Evolutionary conservation across 2,888 invertebrate genomes (phyloP).

Genomic region (Chrysodeixis includens): DNA sequence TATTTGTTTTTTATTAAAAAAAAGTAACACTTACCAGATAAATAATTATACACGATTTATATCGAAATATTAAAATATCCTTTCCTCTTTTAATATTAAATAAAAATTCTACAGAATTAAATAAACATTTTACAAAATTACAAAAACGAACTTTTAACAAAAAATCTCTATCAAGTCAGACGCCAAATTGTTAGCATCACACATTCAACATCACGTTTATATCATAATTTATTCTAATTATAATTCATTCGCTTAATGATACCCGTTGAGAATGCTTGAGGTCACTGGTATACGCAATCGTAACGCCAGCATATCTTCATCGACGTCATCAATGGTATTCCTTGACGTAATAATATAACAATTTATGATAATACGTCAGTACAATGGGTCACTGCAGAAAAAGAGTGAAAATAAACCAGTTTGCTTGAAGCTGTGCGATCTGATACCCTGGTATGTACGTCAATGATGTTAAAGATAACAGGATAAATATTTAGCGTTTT

Average conservation of each 20-base stretch:
- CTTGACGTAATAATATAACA: slow-evolving; percentile 24
- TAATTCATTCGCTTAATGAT: background rate
- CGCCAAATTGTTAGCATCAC: slow-evolving; percentile 10
- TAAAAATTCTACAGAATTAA: too few relatives aligned
- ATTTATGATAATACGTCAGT: slow-evolving; percentile 23
- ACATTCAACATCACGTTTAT: slow-evolving; percentile 12
- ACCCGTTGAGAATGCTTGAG: slow-evolving; percentile 18
- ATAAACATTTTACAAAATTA: too few relatives aligned
- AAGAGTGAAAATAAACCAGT: slow-evolving; percentile 30
- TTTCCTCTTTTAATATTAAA: too few relatives aligned
- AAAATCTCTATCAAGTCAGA: background rate
- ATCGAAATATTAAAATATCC: too few relatives aligned
- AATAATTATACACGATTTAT: too few relatives aligned
- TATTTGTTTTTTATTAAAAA: too few relatives aligned
- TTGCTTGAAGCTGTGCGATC: slow-evolving; percentile 4
- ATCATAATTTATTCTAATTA: slow-evolving; percentile 1
- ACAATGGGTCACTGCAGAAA: slow-evolving; percentile 16
- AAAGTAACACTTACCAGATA: too few relatives aligned
- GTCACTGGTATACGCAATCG: slow-evolving; percentile 23
- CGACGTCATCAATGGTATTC: slow-evolving; percentile 26
- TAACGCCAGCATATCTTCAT: slow-evolving; percentile 13
- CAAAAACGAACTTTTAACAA: background rate
- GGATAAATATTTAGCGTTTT: too few relatives aligned
- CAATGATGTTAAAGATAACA: background rate
- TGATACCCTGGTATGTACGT: slow-evolving; percentile 17